phyloP scores from a whole-genome alignment of 2,888 invertebrate genomes.

The Sinohyriopsis cumingii region DNA sequence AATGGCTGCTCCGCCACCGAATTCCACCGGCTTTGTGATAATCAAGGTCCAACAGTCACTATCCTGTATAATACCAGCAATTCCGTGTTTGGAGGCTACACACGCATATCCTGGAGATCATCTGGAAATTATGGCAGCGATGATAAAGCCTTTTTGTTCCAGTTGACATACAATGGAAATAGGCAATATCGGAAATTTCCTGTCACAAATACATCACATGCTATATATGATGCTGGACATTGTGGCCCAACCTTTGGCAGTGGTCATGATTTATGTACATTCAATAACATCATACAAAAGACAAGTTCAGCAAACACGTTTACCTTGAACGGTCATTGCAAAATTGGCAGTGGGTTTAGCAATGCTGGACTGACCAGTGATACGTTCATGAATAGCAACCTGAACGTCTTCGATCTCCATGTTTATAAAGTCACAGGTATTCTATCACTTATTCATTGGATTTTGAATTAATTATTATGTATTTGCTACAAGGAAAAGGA shows the following conservation, averaged over 20 bases:
- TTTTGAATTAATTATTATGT: neutral
- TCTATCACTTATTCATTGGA: neutral
- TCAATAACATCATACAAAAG: too few relatives aligned
- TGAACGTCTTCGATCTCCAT: slow-evolving; percentile 27
- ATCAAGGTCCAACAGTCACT: slow-evolving; percentile 42
- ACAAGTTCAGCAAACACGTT: too few relatives aligned
- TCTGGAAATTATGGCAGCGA: too few relatives aligned
- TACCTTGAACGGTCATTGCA: too few relatives aligned
- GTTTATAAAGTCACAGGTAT: slow-evolving; percentile 29
- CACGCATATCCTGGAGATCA: slow-evolving; percentile 21
- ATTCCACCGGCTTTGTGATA: slow-evolving; percentile 44
- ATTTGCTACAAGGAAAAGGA: too few relatives aligned
- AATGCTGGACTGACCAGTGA: slow-evolving; percentile 12
- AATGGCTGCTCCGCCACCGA: slow-evolving; percentile 32
- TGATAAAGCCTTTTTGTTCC: too few relatives aligned
- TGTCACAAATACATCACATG: too few relatives aligned
- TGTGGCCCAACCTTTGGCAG: too few relatives aligned
- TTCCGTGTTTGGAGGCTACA: slow-evolving; percentile 42
- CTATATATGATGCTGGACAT: too few relatives aligned
- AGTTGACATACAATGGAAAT: too few relatives aligned
- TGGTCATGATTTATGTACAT: too few relatives aligned
- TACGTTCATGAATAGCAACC: slow-evolving; percentile 17
- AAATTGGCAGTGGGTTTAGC: neutral
- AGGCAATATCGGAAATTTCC: too few relatives aligned
- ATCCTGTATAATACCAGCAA: slow-evolving; percentile 39